Evolutionary conservation across 2,113 vertebrate species (phyloP).

Genomic region (Pachycephala philippinensis): DNA sequence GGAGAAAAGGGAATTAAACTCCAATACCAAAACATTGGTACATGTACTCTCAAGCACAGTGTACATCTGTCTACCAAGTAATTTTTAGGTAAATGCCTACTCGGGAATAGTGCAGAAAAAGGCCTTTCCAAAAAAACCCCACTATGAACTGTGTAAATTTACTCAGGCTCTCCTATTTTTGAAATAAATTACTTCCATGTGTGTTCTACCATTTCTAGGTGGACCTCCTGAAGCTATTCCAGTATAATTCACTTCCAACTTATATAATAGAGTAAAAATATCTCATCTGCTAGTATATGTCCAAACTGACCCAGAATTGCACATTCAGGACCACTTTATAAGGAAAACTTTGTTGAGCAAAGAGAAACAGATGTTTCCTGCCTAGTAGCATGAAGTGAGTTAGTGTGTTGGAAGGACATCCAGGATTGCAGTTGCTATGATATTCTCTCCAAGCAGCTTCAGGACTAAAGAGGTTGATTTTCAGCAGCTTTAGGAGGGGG

Average conservation of each 20-base stretch:
- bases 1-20: not conserved
- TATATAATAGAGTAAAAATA: constrained; percentile 22
- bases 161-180: not conserved
- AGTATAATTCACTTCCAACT: constrained; percentile 20
- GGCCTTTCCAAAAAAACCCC: not conserved
- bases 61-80: not conserved
- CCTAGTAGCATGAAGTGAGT: not conserved
- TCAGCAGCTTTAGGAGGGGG: not conserved
- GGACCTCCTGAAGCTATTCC: constrained; percentile 36
- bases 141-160: not conserved
- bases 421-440: not conserved
- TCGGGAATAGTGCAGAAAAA: constrained; percentile 15
- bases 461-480: not conserved
- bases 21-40: not conserved
- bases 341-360: constrained; percentile 6
- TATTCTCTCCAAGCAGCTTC: not conserved
- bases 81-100: not conserved
- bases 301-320: constrained; percentile 4
- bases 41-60: not conserved
- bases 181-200: constrained; percentile 44
- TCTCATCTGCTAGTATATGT: not conserved
- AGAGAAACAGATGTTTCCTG: constrained; percentile 58
- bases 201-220: constrained; percentile 22
- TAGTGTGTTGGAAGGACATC: not conserved
- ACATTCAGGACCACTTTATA: constrained; percentile 14